phyloP scores from a whole-genome alignment of 2,113 vertebrate genomes.

The Rhinolophus sinicus region DNA sequence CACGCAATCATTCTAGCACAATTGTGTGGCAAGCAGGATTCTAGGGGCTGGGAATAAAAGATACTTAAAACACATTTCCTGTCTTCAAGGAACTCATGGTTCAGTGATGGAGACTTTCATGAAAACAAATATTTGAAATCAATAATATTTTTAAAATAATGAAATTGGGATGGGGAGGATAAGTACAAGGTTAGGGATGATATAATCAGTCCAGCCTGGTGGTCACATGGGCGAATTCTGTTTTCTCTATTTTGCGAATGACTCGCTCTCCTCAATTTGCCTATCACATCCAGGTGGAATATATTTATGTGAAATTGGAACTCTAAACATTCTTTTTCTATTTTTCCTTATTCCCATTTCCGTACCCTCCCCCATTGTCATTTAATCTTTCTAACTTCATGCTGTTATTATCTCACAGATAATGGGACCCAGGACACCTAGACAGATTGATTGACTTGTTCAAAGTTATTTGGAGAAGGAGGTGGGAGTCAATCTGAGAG shows the following conservation, averaged over 20 bases:
- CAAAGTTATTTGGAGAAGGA: not conserved
- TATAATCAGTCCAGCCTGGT: accelerated
- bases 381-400: not conserved
- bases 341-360: not conserved
- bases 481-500: not conserved
- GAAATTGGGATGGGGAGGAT: not conserved
- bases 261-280: not conserved
- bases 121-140: not conserved
- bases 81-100: not conserved
- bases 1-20: not conserved
- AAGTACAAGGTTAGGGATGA: not conserved
- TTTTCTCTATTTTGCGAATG: not conserved
- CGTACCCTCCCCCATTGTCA: not conserved
- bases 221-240: not conserved
- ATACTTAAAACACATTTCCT: not conserved
- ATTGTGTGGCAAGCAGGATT: not conserved
- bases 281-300: not conserved
- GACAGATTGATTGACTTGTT: not conserved
- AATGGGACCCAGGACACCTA: not conserved
- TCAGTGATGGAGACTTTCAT: not conserved
- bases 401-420: not conserved
- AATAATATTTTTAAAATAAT: not conserved
- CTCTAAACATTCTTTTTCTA: not conserved
- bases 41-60: not conserved
- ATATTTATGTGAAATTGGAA: not conserved